phyloP scores from a whole-genome alignment of 2,797 vertebrate species.

The Lagodon rhomboides region DNA sequence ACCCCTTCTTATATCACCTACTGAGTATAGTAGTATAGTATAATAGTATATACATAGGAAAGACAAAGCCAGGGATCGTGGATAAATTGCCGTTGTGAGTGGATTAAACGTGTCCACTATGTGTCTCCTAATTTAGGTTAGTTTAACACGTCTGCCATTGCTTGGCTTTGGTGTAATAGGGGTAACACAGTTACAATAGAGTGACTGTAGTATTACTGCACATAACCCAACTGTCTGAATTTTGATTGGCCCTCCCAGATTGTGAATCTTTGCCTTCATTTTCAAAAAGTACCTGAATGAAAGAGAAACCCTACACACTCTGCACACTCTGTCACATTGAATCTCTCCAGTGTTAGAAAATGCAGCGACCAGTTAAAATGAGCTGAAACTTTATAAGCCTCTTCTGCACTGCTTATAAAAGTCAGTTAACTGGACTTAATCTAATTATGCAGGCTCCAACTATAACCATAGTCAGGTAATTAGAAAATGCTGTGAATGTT shows the following conservation, averaged over 20 bases:
- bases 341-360: not conserved
- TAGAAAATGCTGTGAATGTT: not conserved
- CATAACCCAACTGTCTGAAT: not conserved
- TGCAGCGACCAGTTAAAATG: not conserved
- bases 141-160: not conserved
- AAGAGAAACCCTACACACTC: not conserved
- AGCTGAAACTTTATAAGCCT: not conserved
- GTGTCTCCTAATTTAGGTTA: not conserved
- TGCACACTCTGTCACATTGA: not conserved
- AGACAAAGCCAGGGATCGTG: not conserved
- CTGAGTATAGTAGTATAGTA: not conserved
- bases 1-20: not conserved
- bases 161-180: not conserved
- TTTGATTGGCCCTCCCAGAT: not conserved
- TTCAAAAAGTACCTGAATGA: not conserved
- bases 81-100: not conserved
- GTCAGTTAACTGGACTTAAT: slow-evolving; percentile 6
- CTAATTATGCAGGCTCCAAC: slow-evolving; percentile 19
- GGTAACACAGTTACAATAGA: not conserved
- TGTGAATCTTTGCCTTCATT: not conserved
- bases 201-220: not conserved
- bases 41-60: not conserved
- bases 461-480: not conserved
- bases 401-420: slow-evolving; percentile 3
- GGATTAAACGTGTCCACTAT: too few relatives aligned